Evolutionary conservation across 2,888 invertebrate genomes (phyloP).

Genomic region (Leptopilina myrica): DNA sequence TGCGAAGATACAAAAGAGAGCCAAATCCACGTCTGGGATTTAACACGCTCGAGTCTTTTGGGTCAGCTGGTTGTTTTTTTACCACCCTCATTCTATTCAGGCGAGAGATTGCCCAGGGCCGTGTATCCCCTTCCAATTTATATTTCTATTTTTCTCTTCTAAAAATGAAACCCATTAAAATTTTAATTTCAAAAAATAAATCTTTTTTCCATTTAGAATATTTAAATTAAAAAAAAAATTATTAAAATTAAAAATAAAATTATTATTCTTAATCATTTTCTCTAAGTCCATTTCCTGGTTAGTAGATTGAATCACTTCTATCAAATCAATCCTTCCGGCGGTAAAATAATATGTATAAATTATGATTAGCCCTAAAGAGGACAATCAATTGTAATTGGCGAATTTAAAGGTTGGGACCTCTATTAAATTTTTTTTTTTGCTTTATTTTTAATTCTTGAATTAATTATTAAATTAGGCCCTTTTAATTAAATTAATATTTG

Average conservation of each 20-base stretch:
- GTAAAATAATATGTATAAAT: background rate
- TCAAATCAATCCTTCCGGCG: conserved; percentile 27
- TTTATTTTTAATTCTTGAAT: background rate
- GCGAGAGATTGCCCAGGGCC: conserved; percentile 56
- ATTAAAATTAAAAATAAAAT: no score
- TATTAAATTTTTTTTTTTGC: background rate
- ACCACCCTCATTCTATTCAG: conserved; percentile 54
- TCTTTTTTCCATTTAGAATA: conserved; percentile 42
- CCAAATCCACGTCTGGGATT: conserved; percentile 68
- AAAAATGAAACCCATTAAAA: background rate
- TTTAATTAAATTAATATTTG: no score
- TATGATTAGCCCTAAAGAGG: conserved; percentile 58
- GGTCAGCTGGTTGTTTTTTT: conserved; percentile 46
- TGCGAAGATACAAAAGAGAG: conserved; percentile 68
- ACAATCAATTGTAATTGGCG: conserved; percentile 64
- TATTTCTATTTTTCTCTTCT: background rate
- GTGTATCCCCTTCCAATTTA: conserved; percentile 40
- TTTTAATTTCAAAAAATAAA: no score
- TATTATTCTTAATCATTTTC: no score
- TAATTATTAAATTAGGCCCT: no score
- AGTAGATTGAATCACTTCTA: background rate
- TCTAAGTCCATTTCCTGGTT: background rate
- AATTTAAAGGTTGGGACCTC: background rate
- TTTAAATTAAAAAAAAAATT: background rate
- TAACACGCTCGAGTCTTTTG: conserved; percentile 64